phyloP scores from a whole-genome alignment of 1,140 invertebrate genomes.

The Conopomorpha cramerella region DNA sequence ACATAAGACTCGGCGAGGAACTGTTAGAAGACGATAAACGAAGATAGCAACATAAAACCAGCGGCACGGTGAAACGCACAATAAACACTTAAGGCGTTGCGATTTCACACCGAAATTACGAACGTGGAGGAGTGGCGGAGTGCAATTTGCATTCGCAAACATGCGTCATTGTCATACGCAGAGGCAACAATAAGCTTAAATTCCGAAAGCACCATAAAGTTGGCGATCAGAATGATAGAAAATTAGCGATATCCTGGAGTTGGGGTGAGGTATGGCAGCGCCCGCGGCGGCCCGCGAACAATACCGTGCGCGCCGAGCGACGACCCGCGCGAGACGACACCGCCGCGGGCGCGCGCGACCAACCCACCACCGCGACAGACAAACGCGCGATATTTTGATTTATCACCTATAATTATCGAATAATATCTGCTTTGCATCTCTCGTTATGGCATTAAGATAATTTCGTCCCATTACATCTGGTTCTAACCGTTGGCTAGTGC shows the following conservation, averaged over 20 bases:
- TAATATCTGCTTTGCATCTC: slow-evolving; percentile 46
- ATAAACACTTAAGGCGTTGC: no score
- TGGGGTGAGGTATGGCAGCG: slow-evolving; percentile 44
- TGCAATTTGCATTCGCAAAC: no score
- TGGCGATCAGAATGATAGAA: slow-evolving; percentile 47
- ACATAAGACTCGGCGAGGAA: no score
- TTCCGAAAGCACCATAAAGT: slow-evolving; percentile 49
- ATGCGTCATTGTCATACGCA: no score
- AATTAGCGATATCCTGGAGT: slow-evolving; percentile 54
- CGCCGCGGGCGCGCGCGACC: slow-evolving; percentile 17
- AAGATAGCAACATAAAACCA: no score
- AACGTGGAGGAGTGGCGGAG: no score
- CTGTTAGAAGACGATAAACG: no score
- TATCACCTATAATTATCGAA: slow-evolving; percentile 49
- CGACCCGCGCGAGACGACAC: slow-evolving; percentile 9
- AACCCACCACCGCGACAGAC: slow-evolving; percentile 11
- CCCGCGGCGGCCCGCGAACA: slow-evolving; percentile 18
- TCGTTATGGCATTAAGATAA: slow-evolving; percentile 48
- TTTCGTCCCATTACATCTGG: slow-evolving; percentile 43
- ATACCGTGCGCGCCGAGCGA: slow-evolving; percentile 23
- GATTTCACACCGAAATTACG: no score
- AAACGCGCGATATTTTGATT: slow-evolving; percentile 34
- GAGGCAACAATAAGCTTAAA: no score
- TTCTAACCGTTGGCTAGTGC: slow-evolving; percentile 49
- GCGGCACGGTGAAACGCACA: no score